Base-by-base conservation (phyloP, 2,113 vertebrate genomes). In the Climacteris rufus region DNA sequence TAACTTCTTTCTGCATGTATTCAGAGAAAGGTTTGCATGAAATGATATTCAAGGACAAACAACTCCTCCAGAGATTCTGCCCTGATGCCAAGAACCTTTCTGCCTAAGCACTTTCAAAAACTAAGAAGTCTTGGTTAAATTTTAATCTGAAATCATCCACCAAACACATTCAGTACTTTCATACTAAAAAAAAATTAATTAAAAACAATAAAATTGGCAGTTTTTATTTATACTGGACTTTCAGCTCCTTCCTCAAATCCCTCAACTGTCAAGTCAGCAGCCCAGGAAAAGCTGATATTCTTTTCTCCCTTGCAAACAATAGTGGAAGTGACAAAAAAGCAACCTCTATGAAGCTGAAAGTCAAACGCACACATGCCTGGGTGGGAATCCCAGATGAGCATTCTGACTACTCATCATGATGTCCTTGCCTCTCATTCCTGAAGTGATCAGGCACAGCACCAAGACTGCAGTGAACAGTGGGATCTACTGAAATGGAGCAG, bases 291-390 rank as follows among this genome's bases (percentile, higher is more conserved):
- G 15, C 17, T 53, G 21, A 10, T 80, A 8, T 6, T 71, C 33
- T 66, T 44, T 87, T n/a, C 33, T 27, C 21, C 20, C 28, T 63
- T 75, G 33, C 31, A 72, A 47, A 71, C 33, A 42, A 33, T 20
- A 16, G 8, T 16, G 24, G 22, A 82, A 77, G 11, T 2, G 7
- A 69, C 50, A 44, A 9, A 61, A 57, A 8, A 40, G 6, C 17
- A 71, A 47, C 3, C 18, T 45, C 22, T 25, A 4, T 3, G 25
- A 80, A 80, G n/a, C 15, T 11, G 61, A 15, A 64, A 47, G 35
- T 3, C 3, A 9, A 56, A 45, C 1, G 1, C 1, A 3, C 9
- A 10, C 4, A 1, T 35, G 69, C 37, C 50, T 65, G 22, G 27
- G 45, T 8, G 11, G 56, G 22, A 85, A 71, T 22, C 24, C 22